Evolutionary conservation across 1,140 invertebrate genomes (phyloP).

Genomic region (Rhizoglyphus robini): DNA sequence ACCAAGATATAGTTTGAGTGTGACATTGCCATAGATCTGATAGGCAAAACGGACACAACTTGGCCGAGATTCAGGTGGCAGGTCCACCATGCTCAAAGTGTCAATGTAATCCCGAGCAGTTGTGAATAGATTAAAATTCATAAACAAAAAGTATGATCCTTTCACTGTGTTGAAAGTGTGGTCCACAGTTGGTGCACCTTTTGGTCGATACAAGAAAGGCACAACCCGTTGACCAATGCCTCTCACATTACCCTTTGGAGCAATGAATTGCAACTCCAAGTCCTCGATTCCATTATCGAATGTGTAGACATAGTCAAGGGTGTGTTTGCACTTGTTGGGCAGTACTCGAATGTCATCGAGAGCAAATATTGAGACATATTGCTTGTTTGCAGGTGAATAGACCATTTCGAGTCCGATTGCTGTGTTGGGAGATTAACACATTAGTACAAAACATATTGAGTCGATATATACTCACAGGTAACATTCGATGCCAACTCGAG

Average conservation of each 20-base stretch:
- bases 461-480: too few species aligned
- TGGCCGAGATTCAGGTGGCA: background rate
- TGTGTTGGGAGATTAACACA: too few species aligned
- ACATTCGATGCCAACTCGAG: too few species aligned
- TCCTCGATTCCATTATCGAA: background rate
- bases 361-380: slow-evolving; percentile 9
- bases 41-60: slow-evolving; percentile 8
- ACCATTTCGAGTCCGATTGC: too few species aligned
- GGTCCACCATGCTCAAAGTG: background rate
- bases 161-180: too few species aligned
- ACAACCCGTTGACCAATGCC: too few species aligned
- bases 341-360: slow-evolving; percentile 19
- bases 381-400: too few species aligned
- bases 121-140: background rate
- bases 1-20: background rate
- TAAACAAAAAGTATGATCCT: slow-evolving; percentile 3
- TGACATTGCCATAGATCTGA: background rate
- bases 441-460: background rate
- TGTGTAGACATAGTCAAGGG: too few species aligned
- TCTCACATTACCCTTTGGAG: background rate
- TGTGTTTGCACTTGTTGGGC: background rate
- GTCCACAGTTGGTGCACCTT: too few species aligned
- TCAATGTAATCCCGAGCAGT: background rate
- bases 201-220: too few species aligned
- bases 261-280: background rate